Base-by-base conservation (phyloP, 1,140 invertebrate genomes). In the Microplitis demolitor region DNA sequence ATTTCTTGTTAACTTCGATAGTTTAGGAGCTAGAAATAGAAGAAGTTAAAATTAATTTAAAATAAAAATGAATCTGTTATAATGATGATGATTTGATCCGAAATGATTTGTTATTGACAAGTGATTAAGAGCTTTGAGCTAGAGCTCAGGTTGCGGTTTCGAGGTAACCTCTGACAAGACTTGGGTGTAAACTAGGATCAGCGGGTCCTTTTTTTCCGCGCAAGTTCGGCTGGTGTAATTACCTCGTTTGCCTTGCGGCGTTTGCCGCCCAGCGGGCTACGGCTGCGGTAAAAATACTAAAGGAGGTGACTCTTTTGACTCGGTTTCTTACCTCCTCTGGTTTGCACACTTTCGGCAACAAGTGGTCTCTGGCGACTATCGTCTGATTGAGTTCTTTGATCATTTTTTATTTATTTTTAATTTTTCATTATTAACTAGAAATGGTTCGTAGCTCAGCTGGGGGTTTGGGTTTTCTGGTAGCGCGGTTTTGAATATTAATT, bases 121-220 rank as follows among this genome's bases (percentile, higher is more conserved):
- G 73, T 24, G 24, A 24, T 24, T 24, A 45, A 45, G 39, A 78
- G 68, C 77, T 84, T 82, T 82, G 24, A 24, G 24, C 83, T 84
- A 82, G 82, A 85, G 80, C 81, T 81, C 6, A 78, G 77, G 81
- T 72, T 85, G 86, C 83, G 85, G 85, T 87, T 87, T 87, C 58
- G 14, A 16, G 39, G 37, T 11, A 45, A 70, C 70, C 63, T 66
- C 56, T 54, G 13, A 24, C 56, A 58, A 24, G 24, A 24, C 24
- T 24, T 24, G 24, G 24, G 24, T 24, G 24, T 2, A 24, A 24
- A 24, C 8, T 31, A 24, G 24, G 56, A 16, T 58, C 24, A n/a
- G 8, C 14, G 54, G 24, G 24, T 24, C 24, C 24, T 24, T 31
- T 31, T 58, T 74, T 69, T 69, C 60, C 66, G 71, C 72, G n/a